Percentiles rank a stretch among this genome's conserved stretches.
phyloP scores from a whole-genome alignment of 2,113 vertebrate genomes.

The Fukomys damarensis region DNA sequence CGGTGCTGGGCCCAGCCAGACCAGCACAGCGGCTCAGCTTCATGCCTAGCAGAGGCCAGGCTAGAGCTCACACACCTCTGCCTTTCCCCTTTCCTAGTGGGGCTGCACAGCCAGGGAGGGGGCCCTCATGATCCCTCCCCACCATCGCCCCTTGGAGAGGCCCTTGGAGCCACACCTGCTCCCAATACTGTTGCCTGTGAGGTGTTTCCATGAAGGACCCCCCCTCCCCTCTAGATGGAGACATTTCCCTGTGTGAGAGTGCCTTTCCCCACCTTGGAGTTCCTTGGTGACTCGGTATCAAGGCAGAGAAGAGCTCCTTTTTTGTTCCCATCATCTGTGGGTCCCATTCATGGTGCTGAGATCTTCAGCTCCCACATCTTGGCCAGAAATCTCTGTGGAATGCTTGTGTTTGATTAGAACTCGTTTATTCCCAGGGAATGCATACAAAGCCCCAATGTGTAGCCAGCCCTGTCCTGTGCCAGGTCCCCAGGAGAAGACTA shows the following conservation, averaged over 20 bases:
- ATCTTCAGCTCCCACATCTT: neutral
- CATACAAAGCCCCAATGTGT: fast-evolving
- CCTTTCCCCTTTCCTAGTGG: neutral
- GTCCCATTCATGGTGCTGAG: fast-evolving
- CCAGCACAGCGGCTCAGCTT: fast-evolving
- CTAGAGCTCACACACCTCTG: fast-evolving
- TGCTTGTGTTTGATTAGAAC: neutral
- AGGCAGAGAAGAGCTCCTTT: neutral
- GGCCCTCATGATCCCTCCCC: fast-evolving
- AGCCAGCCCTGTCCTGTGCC: fast-evolving
- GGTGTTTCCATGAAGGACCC: neutral
- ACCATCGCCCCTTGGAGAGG: too few species aligned
- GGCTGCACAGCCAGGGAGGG: neutral
- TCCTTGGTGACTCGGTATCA: fast-evolving
- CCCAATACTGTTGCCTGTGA: fast-evolving
- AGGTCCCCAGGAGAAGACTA: neutral
- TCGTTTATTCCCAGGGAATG: neutral
- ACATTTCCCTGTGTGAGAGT: neutral
- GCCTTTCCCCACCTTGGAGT: neutral
- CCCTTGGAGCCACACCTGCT: fast-evolving
- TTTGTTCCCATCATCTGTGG: neutral
- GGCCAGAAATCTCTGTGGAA: too few species aligned
- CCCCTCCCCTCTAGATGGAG: neutral
- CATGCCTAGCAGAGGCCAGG: neutral
- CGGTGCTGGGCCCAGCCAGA: too few species aligned